These are phyloP conservation scores for Tetanocera ferruginea DNA, from an alignment of 2,888 invertebrate species.

Conservation along the genomic window DNA sequence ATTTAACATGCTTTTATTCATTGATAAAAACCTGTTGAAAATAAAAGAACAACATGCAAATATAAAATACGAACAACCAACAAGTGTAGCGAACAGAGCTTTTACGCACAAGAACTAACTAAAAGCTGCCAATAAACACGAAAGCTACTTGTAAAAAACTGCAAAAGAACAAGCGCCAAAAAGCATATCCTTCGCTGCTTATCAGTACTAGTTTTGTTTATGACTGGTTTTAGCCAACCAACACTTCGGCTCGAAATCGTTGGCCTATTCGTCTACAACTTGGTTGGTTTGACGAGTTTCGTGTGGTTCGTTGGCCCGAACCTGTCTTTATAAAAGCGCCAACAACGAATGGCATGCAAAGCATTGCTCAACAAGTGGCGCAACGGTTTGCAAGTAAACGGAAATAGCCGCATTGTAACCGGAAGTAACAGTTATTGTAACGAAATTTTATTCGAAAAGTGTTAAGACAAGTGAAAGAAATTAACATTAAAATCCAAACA, in stretches of 20 bases:
- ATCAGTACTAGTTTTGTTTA: neutral
- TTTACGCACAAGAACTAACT: constrained; percentile 3
- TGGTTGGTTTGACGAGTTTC: neutral
- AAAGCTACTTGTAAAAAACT: neutral
- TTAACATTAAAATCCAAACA: neutral
- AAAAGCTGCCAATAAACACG: neutral
- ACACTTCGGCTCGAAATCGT: neutral
- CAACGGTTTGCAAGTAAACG: constrained; percentile 45
- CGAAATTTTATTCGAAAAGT: neutral
- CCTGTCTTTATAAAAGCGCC: constrained; percentile 45
- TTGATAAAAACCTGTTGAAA: constrained; percentile 8
- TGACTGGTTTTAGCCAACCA: too few relatives aligned
- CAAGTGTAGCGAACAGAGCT: constrained; percentile 7
- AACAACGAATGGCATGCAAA: constrained; percentile 46
- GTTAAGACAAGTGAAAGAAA: neutral
- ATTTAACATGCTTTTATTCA: neutral
- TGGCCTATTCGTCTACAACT: neutral
- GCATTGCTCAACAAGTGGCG: constrained; percentile 70
- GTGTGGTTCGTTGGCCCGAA: neutral
- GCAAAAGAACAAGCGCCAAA: neutral
- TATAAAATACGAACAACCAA: neutral
- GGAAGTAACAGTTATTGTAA: neutral
- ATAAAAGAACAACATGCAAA: too few relatives aligned
- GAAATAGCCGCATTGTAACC: neutral
- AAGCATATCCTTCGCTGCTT: neutral